A percentile compares a stretch with the other conserved stretches of the same genome.
Evolutionary conservation across 2,888 invertebrate genomes (phyloP).

Genomic region (Campaea margaritaria): DNA sequence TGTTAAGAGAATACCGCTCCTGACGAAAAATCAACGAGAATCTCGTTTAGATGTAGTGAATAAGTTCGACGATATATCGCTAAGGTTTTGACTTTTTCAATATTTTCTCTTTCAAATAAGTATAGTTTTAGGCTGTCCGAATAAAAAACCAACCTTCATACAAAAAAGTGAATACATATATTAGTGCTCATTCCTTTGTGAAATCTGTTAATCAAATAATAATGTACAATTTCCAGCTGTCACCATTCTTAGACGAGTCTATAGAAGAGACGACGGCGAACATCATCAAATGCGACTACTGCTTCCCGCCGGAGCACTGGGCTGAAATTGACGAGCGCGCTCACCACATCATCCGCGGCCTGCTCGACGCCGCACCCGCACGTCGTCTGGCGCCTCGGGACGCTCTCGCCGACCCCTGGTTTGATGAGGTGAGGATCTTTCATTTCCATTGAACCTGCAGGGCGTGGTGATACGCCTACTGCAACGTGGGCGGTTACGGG

Average conservation of each 20-base stretch:
- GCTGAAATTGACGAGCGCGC: constrained; percentile 87
- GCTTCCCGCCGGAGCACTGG: constrained; percentile 93
- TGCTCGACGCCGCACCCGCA: constrained; percentile 85
- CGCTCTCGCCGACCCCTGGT: constrained; percentile 71
- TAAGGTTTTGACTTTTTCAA: too few species aligned
- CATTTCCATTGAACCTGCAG: too few species aligned
- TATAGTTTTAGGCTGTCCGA: too few species aligned
- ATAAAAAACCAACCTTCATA: neutral
- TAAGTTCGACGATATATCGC: too few species aligned
- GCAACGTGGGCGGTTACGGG: too few species aligned
- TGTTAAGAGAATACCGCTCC: too few species aligned
- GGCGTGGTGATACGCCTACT: too few species aligned
- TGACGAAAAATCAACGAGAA: too few species aligned
- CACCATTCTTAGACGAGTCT: constrained; percentile 93
- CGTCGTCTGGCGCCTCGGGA: constrained; percentile 60
- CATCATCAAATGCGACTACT: constrained; percentile 92
- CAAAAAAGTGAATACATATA: too few species aligned
- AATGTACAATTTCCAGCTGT: constrained; percentile 81
- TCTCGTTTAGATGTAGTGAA: too few species aligned
- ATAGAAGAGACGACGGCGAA: constrained; percentile 94
- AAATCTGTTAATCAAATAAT: neutral
- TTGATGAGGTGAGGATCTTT: constrained; percentile 65
- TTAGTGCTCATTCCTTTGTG: too few species aligned
- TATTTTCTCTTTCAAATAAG: too few species aligned
- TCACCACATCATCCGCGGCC: constrained; percentile 87